Evolutionary conservation across 2,113 vertebrate species (phyloP).

Genomic region (Myiagra hebetior): DNA sequence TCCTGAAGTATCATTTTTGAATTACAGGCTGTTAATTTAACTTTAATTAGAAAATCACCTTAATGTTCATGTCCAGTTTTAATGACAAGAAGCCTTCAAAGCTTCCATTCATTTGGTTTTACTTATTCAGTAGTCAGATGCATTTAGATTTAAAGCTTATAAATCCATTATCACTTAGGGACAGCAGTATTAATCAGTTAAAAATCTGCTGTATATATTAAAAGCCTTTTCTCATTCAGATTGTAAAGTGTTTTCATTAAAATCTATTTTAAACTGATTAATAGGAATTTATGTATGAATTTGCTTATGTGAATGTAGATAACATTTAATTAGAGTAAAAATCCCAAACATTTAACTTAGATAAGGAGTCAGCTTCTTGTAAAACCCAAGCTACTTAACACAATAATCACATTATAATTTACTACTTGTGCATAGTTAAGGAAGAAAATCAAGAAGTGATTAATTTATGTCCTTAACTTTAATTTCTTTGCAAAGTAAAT

Average conservation of each 20-base stretch:
- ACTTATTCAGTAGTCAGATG: not conserved
- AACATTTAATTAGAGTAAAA: conserved; percentile 22
- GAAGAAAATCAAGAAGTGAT: not conserved
- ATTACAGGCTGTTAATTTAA: not conserved
- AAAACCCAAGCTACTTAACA: conserved; percentile 30
- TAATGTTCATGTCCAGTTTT: not conserved
- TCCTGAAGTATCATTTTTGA: not conserved
- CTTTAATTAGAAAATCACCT: conserved; percentile 10
- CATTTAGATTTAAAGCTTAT: not conserved
- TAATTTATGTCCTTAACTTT: not conserved
- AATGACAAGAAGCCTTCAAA: not conserved
- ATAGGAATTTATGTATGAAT: conserved; percentile 28
- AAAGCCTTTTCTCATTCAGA: not conserved
- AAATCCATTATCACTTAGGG: not conserved
- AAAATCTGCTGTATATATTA: not conserved
- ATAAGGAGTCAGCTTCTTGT: conserved; percentile 20
- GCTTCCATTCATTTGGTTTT: not conserved
- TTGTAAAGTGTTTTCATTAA: conserved; percentile 4
- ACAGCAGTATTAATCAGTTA: not conserved
- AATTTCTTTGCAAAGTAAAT: conserved; percentile 23
- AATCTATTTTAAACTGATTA: conserved; percentile 33
- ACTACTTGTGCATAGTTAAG: not conserved
- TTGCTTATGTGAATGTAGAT: conserved; percentile 15
- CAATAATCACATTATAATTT: conserved; percentile 40
- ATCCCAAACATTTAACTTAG: conserved; percentile 11